Percentiles rank a stretch among this genome's conserved stretches.
phyloP scores from a whole-genome alignment of 2,888 invertebrate genomes.

The Neoitamus cyanurus region DNA sequence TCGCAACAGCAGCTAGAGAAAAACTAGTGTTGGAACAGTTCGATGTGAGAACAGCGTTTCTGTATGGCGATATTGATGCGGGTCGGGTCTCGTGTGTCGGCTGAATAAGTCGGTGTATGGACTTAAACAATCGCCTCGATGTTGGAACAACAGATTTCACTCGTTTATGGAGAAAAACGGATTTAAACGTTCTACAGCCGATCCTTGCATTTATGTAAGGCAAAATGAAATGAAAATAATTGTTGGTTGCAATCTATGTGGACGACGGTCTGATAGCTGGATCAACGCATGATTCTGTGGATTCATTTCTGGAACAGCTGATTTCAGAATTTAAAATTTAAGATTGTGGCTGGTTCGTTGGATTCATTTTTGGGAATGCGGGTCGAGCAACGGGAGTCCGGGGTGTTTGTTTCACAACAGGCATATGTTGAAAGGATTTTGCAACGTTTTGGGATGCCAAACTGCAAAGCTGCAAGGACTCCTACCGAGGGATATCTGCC shows the following conservation, averaged over 20 bases:
- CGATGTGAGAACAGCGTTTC: background rate
- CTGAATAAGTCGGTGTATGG: background rate
- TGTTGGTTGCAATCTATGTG: slow-evolving; percentile 32
- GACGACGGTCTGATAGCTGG: slow-evolving; percentile 27
- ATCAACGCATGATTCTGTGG: background rate
- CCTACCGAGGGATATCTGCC: background rate
- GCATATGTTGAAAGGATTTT: background rate
- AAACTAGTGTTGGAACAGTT: background rate
- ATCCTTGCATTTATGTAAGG: slow-evolving; percentile 2
- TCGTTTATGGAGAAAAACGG: background rate
- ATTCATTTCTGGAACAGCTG: slow-evolving; percentile 3
- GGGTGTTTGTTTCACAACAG: background rate
- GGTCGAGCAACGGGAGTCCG: background rate
- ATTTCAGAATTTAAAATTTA: slow-evolving; percentile 1
- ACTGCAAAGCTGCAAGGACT: background rate
- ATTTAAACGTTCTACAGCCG: slow-evolving; percentile 17
- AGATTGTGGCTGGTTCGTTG: too few species aligned
- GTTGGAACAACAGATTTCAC: slow-evolving; percentile 11
- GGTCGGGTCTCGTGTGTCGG: background rate
- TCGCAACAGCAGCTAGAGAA: background rate
- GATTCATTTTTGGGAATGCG: too few species aligned
- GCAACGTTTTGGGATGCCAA: too few species aligned
- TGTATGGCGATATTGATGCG: background rate
- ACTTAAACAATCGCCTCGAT: slow-evolving; percentile 19
- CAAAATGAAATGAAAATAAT: background rate